These are phyloP conservation scores for Gadopsis marmoratus DNA, from an alignment of 2,797 vertebrate genomes.

Conservation along the genomic window DNA sequence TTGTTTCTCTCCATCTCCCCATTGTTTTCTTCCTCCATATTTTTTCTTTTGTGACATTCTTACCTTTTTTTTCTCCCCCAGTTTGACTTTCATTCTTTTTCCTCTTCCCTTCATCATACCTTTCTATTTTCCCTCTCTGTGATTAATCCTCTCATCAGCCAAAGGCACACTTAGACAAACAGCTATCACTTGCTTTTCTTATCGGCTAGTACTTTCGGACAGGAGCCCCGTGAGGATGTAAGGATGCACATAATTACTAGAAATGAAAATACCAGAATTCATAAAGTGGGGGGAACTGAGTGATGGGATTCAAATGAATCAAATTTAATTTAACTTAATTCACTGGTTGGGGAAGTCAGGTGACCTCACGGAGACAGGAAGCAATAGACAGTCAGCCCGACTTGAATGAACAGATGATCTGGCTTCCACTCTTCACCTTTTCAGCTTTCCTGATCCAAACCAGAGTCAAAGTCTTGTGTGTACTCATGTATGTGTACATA, in stretches of 20 bases:
- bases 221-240: conserved; percentile 7
- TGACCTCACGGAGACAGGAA: conserved; percentile 22
- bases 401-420: conserved; percentile 44
- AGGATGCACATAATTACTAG: conserved; percentile 39
- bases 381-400: conserved; percentile 12
- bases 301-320: no score
- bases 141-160: background rate
- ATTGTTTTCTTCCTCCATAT: background rate
- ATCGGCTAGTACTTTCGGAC: background rate
- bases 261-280: conserved; percentile 47
- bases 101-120: background rate
- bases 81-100: background rate
- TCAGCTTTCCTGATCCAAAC: no score
- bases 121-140: background rate
- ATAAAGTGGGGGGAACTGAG: conserved; percentile 28
- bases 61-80: background rate
- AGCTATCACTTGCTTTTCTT: no score
- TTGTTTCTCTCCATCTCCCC: background rate
- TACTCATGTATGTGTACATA: no score
- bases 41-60: background rate
- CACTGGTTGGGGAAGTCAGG: conserved; percentile 33
- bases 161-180: background rate
- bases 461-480: no score
- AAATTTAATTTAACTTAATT: no score
- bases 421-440: conserved; percentile 38